Base-by-base conservation (phyloP, 1,140 invertebrate genomes). In the Onthophagus taurus region DNA sequence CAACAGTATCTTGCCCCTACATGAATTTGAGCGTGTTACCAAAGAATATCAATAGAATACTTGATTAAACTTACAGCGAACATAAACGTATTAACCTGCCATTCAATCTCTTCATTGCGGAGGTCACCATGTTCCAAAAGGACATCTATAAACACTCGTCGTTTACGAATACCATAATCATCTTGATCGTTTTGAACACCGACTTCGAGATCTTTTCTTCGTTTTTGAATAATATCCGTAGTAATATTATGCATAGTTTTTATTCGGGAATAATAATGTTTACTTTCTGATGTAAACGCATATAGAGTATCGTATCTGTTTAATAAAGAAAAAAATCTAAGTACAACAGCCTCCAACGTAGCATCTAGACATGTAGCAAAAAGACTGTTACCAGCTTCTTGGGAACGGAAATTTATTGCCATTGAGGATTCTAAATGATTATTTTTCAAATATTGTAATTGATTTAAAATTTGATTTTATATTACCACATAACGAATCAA, bases 81-180 rank as follows among this genome's bases (percentile, higher is more conserved):
- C 8, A 39, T 2, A 39, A 39, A 39, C 8, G 37, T 39, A 18
- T 39, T 24, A 7, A 39, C 37, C 18, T 39, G 20, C 24, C 26
- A 20, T 23, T 24, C 14, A n/a, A 39, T 29, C 13, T 39, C 37
- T 9, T 13, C 12, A 29, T 39, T 24, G 11, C 20, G n/a, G 14
- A 39, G 16, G 5, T 18, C 13, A 26, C 26, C 16, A 7, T 24
- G 16, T 5, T 39, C 37, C 9, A 39, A 17, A 11, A 39, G 26
- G 9, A 39, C 26, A 39, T 39, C 37, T 29, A 39, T 26, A 39
- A 39, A 39, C 11, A 39, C 37, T 17, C 13, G 23, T n/a, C 23
- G 20, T 26, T 23, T 26, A 12, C 11, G n/a, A 1, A 18, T 23
- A 1, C 37, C 37, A 14, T 26, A 39, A 26, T 39, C 37, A 17